phyloP scores from a whole-genome alignment of 1,140 invertebrate species.

The Probaryconus sp. region DNA sequence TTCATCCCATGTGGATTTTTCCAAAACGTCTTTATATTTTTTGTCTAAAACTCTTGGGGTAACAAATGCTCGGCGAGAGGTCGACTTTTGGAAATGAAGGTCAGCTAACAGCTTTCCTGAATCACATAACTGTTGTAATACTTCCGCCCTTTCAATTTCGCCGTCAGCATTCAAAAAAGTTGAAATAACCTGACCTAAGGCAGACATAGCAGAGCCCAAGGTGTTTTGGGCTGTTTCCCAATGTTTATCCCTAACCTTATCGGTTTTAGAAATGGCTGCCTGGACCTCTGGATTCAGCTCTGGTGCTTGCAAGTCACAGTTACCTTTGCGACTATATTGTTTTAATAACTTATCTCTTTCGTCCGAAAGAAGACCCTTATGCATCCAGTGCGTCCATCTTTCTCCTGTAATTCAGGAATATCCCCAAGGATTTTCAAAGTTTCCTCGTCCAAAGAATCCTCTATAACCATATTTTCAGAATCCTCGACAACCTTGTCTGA shows the following conservation, averaged over 20 bases:
- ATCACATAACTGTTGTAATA: conserved; percentile 31
- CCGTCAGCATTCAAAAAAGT: conserved; percentile 11
- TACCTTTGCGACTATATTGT: conserved; percentile 33
- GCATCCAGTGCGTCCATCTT: conserved; percentile 45
- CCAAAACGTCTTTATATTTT: conserved; percentile 33
- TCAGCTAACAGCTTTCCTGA: conserved; percentile 40
- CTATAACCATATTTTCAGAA: not conserved
- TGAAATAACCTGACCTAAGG: conserved; percentile 20
- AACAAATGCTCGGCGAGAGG: conserved; percentile 39
- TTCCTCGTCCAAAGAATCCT: conserved; percentile 11
- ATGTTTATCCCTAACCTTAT: conserved; percentile 44
- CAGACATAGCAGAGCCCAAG: conserved; percentile 43
- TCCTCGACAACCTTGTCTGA: too few species aligned
- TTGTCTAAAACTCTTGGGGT: conserved; percentile 29
- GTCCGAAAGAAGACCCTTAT: conserved; percentile 24
- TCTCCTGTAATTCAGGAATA: conserved; percentile 14
- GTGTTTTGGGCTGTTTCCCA: conserved; percentile 39
- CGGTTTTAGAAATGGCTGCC: conserved; percentile 26
- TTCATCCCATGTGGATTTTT: conserved; percentile 32
- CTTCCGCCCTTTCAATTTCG: not conserved
- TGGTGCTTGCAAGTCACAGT: conserved; percentile 36
- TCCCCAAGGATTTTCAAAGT: conserved; percentile 12
- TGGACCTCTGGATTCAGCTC: conserved; percentile 40
- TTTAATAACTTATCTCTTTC: conserved; percentile 37
- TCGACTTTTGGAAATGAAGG: conserved; percentile 13